phyloP scores from a whole-genome alignment of 92 coral and sea anemone species.

The Galaxea fascicularis region DNA sequence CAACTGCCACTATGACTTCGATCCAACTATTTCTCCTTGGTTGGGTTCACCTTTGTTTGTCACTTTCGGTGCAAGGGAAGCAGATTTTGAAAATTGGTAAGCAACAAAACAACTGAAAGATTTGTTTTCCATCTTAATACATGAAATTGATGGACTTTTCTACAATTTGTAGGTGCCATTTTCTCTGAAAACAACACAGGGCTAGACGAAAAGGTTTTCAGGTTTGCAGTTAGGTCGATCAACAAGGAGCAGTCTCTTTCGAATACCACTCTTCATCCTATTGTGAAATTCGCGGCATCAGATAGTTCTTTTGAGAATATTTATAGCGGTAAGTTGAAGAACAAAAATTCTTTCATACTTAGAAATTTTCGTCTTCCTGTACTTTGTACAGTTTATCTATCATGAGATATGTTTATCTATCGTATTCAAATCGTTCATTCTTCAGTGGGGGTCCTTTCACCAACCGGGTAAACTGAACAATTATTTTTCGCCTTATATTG shows the following conservation, averaged over 20 bases:
- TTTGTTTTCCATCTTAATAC: not conserved
- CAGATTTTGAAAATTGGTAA: conserved; percentile 26
- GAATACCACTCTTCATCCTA: conserved; percentile 39
- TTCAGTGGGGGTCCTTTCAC: too few relatives aligned
- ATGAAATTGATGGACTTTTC: not conserved
- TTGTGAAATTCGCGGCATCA: conserved; percentile 48
- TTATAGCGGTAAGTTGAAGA: conserved; percentile 57
- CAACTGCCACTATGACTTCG: not conserved
- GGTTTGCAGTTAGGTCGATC: conserved; percentile 65
- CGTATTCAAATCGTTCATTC: too few relatives aligned
- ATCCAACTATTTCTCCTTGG: too few relatives aligned
- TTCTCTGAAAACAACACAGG: conserved; percentile 51
- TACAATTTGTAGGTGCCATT: conserved; percentile 51
- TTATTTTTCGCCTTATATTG: too few relatives aligned
- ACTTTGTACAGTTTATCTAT: too few relatives aligned
- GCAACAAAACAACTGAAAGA: not conserved
- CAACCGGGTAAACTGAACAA: too few relatives aligned
- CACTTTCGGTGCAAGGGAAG: conserved; percentile 5
- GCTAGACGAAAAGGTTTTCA: conserved; percentile 64
- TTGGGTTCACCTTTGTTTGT: not conserved
- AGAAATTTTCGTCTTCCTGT: too few relatives aligned
- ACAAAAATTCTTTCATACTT: not conserved
- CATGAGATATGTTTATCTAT: too few relatives aligned
- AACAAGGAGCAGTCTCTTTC: conserved; percentile 35
- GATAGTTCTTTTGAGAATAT: conserved; percentile 69